These are phyloP conservation scores for Urophycis tenuis DNA, from an alignment of 2,797 vertebrate species.

Conservation along the genomic window DNA sequence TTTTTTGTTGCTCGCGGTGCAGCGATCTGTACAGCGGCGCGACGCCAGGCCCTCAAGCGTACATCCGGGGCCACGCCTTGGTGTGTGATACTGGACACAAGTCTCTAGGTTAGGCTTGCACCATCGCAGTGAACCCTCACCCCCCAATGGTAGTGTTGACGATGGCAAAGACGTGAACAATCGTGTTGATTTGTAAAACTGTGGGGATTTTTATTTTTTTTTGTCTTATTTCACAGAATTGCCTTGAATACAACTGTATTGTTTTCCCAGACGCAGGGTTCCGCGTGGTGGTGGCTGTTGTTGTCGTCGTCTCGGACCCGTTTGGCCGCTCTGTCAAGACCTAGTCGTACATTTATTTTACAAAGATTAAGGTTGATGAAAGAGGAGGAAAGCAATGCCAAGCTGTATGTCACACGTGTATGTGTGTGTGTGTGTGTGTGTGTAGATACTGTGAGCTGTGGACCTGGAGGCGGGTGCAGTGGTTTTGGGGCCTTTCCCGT, in stretches of 20 bases:
- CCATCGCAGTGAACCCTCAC: constrained; percentile 54
- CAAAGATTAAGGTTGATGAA: constrained; percentile 64
- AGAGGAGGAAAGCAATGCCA: constrained; percentile 44
- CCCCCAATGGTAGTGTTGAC: constrained; percentile 42
- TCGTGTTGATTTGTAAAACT: constrained; percentile 53
- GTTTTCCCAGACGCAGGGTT: constrained; percentile 52
- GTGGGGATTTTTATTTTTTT: constrained; percentile 37
- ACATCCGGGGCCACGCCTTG: constrained; percentile 34
- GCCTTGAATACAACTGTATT: constrained; percentile 67
- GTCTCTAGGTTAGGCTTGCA: constrained; percentile 68
- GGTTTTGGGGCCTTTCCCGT: constrained; percentile 31
- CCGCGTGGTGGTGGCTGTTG: constrained; percentile 21
- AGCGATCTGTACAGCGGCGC: not conserved
- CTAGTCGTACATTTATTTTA: constrained; percentile 73
- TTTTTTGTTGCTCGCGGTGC: no score
- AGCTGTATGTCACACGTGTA: constrained; percentile 47
- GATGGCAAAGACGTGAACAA: constrained; percentile 57
- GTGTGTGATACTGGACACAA: constrained; percentile 13
- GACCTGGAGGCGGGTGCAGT: constrained; percentile 18
- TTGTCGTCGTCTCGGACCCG: constrained; percentile 31
- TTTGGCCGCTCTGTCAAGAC: constrained; percentile 41
- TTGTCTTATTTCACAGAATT: constrained; percentile 69
- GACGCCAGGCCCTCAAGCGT: constrained; percentile 3
- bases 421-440: no score
- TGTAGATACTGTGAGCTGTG: constrained; percentile 27